These are phyloP conservation scores for Catotricha subobsoleta DNA, from an alignment of 2,888 invertebrate genomes.

Conservation along the genomic window DNA sequence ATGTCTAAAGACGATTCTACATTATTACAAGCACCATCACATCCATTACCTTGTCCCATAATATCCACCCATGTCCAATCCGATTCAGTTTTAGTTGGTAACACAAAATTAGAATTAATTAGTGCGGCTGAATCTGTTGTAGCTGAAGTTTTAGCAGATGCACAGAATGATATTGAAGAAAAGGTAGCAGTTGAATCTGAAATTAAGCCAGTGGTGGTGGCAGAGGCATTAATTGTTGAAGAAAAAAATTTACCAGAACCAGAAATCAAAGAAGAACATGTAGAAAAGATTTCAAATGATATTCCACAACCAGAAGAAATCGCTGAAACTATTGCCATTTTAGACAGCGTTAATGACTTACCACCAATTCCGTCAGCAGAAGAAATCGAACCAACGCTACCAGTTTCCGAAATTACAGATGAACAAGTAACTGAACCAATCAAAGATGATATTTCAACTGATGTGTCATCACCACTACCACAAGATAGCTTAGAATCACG, in stretches of 20 bases:
- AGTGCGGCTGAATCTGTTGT: conserved; percentile 12
- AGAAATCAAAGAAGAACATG: not conserved
- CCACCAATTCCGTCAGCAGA: not conserved
- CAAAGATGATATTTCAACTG: conserved; percentile 5
- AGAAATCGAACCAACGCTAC: not conserved
- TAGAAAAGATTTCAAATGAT: conserved; percentile 1
- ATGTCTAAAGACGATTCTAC: conserved; percentile 34
- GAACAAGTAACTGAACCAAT: not conserved
- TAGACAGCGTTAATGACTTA: not conserved
- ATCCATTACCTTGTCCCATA: conserved; percentile 1
- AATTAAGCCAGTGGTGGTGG: not conserved
- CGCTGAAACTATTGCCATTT: not conserved
- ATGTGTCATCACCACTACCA: conserved; percentile 9
- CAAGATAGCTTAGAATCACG: conserved; percentile 9
- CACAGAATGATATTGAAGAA: not conserved
- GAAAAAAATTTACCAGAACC: not conserved
- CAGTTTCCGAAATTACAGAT: too few relatives aligned
- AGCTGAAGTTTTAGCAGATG: conserved; percentile 10
- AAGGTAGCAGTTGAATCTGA: not conserved
- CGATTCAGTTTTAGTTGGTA: conserved; percentile 4
- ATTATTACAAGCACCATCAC: not conserved
- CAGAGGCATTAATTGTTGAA: not conserved
- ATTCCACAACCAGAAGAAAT: not conserved
- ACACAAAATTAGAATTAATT: not conserved
- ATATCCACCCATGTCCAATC: conserved; percentile 1